Conservation (phyloP, 2,797 vertebrate genomes). For the Apodemus agrarius region DNA sequence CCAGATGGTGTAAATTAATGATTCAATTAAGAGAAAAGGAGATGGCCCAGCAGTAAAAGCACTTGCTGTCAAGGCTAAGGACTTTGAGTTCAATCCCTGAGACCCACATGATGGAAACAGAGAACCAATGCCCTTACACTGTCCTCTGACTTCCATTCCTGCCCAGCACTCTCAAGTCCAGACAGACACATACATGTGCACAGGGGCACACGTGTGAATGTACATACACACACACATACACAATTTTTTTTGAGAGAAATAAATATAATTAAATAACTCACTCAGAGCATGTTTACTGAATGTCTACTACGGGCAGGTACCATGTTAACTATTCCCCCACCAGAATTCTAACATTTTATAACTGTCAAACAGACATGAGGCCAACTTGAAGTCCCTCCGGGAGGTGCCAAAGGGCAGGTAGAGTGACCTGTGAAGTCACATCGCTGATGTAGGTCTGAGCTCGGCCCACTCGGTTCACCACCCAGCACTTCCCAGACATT, state of each 20-base stretch:
- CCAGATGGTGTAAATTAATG: neutral
- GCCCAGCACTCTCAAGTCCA: neutral
- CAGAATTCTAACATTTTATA: slow-evolving; percentile 22
- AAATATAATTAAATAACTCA: slow-evolving; percentile 3
- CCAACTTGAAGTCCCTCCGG: neutral
- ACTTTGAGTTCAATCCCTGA: neutral
- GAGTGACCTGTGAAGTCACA: neutral
- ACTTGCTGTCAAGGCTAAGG: neutral
- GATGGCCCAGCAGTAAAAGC: no score
- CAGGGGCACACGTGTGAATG: no score
- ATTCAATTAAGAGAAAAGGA: neutral
- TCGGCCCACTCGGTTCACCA: neutral
- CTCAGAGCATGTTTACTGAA: slow-evolving; percentile 41
- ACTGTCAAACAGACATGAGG: neutral
- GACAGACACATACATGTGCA: neutral
- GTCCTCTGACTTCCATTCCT: neutral
- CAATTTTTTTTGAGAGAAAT: neutral
- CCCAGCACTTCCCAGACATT: neutral
- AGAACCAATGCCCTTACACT: neutral
- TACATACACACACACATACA: neutral
- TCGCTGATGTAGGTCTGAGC: neutral
- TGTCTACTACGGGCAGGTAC: neutral
- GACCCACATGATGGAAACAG: no score
- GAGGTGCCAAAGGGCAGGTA: neutral
- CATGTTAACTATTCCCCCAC: neutral